Conservation (phyloP, 2,113 vertebrate genomes). For the Synodontis membranacea region DNA sequence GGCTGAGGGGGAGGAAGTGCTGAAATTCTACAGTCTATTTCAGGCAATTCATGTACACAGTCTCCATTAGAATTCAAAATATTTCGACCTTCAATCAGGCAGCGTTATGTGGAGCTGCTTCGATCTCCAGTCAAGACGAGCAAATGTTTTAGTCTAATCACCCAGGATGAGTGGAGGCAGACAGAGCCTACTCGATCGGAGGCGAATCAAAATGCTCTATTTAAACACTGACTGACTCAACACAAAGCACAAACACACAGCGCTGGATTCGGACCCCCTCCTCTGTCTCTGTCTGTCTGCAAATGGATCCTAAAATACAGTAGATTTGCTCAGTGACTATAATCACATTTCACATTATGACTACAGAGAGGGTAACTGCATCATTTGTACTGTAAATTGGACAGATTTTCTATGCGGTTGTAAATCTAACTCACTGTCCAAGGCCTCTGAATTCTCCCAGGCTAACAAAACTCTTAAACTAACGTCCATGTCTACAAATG, state of each 20-base stretch:
- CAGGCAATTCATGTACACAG: conserved; percentile 98
- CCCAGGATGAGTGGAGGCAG: conserved; percentile 98
- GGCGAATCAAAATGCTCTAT: conserved; percentile 98
- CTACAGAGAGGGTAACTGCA: conserved; percentile 61
- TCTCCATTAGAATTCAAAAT: conserved; percentile 99
- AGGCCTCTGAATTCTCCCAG: conserved; percentile 14
- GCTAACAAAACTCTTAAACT: conserved; percentile 8
- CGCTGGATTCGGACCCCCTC: conserved; percentile 80
- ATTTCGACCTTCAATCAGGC: conserved; percentile 99
- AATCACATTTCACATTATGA: conserved; percentile 61
- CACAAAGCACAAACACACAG: conserved; percentile 87
- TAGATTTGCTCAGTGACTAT: conserved; percentile 60
- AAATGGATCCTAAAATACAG: conserved; percentile 83
- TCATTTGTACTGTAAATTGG: conserved; percentile 39
- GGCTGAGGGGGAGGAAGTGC: conserved; percentile 80
- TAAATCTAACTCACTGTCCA: conserved; percentile 34
- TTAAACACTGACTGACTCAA: conserved; percentile 97
- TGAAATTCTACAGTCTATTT: conserved; percentile 99
- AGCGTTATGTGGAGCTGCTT: conserved; percentile 98
- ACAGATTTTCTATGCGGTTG: conserved; percentile 37
- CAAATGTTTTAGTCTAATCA: conserved; percentile 99
- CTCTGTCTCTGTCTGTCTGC: conserved; percentile 53
- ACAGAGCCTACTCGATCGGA: conserved; percentile 99
- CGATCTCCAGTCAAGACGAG: conserved; percentile 99
- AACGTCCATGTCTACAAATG: neutral